phyloP scores from a whole-genome alignment of 2,888 invertebrate genomes.

The Boloria selene region DNA sequence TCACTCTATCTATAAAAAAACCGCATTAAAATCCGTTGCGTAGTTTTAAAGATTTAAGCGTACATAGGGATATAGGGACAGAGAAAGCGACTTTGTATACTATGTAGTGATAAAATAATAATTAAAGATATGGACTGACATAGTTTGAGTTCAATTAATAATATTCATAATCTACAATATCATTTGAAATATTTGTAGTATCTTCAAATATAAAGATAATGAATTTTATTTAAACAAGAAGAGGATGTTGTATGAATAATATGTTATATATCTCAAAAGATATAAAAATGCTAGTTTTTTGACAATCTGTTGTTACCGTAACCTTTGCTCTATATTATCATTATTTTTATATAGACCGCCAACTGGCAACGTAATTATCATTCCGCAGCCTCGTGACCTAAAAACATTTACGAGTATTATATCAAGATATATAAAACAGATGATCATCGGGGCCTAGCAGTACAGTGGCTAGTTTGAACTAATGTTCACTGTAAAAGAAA shows the following conservation, averaged over 20 bases:
- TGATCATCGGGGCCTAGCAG: not conserved
- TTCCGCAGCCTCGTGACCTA: constrained; percentile 76
- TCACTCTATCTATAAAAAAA: too few relatives aligned
- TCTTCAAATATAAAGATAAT: constrained; percentile 6
- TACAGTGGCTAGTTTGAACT: too few relatives aligned
- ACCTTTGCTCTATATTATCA: constrained; percentile 75
- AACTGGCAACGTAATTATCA: constrained; percentile 75
- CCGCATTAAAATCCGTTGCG: too few relatives aligned
- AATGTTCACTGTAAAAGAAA: too few relatives aligned
- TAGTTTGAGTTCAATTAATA: too few relatives aligned
- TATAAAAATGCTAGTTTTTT: constrained; percentile 41
- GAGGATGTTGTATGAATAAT: constrained; percentile 12
- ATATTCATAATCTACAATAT: too few relatives aligned
- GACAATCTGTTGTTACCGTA: constrained; percentile 75
- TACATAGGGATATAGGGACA: too few relatives aligned
- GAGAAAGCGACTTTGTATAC: too few relatives aligned
- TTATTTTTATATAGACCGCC: constrained; percentile 72
- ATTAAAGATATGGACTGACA: too few relatives aligned
- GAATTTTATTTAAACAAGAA: constrained; percentile 20
- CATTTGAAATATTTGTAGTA: not conserved
- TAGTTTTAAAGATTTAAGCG: too few relatives aligned
- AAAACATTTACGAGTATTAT: constrained; percentile 49
- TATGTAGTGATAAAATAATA: too few relatives aligned
- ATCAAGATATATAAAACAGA: constrained; percentile 31
- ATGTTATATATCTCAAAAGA: constrained; percentile 18